phyloP scores from a whole-genome alignment of 2,797 vertebrate genomes.

The Macrochelys suwanniensis region DNA sequence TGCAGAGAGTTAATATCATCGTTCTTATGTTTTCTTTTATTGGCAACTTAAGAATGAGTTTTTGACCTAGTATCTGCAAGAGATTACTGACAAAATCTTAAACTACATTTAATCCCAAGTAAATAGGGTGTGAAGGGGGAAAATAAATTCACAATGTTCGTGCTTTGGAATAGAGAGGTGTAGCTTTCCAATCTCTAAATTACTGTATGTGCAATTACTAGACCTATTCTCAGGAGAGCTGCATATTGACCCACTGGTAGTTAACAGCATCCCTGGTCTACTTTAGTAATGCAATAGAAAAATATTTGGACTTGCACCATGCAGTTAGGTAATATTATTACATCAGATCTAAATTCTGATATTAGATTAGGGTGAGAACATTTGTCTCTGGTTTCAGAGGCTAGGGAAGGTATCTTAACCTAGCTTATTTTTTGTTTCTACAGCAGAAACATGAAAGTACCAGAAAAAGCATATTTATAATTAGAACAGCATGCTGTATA shows the following conservation, averaged over 20 bases:
- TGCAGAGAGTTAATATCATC: background rate
- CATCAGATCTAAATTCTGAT: constrained; percentile 19
- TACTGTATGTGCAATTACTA: background rate
- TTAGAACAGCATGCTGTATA: background rate
- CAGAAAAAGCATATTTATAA: background rate
- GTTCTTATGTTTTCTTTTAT: background rate
- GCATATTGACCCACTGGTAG: background rate
- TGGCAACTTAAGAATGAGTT: background rate
- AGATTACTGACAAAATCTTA: background rate
- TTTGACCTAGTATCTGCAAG: background rate
- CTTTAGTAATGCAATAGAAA: constrained; percentile 44
- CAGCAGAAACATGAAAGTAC: background rate
- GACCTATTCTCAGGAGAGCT: fast-evolving
- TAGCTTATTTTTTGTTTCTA: constrained; percentile 35
- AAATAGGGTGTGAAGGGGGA: background rate
- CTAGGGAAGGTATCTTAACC: constrained; percentile 49
- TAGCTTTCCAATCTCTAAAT: constrained; percentile 10
- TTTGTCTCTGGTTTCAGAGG: constrained; percentile 47
- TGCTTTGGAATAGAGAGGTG: background rate
- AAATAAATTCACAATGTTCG: fast-evolving
- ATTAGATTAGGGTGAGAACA: constrained; percentile 42
- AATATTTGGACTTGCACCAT: constrained; percentile 41
- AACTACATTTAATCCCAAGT: background rate
- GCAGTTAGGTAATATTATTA: constrained; percentile 45
- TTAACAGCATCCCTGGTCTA: background rate